phyloP scores from a whole-genome alignment of 2,113 vertebrate genomes.

The Chionodraco myersi region DNA sequence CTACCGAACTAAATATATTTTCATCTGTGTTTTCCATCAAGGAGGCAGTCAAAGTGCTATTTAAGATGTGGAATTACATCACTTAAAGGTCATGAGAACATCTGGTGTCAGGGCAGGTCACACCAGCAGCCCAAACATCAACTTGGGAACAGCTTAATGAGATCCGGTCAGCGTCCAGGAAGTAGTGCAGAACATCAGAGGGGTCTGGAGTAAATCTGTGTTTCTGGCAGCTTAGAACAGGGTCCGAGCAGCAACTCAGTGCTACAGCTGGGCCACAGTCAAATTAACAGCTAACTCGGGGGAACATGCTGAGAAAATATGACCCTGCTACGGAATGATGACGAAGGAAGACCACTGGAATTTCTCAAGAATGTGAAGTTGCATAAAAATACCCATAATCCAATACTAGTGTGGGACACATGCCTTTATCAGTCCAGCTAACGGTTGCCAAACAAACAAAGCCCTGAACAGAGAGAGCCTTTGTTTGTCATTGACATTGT shows the following conservation, averaged over 20 bases:
- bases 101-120: constrained; percentile 37
- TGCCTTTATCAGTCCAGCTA: constrained; percentile 37
- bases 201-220: constrained; percentile 40
- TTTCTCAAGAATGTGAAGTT: constrained; percentile 46
- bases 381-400: constrained; percentile 42
- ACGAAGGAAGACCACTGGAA: constrained; percentile 35
- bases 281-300: constrained; percentile 29
- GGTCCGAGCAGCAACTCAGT: constrained; percentile 35
- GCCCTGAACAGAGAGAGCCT: constrained; percentile 40
- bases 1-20: constrained; percentile 2
- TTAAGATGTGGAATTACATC: constrained; percentile 19
- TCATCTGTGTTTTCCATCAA: constrained; percentile 10
- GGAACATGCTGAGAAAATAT: constrained; percentile 50
- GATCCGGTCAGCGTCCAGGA: constrained; percentile 20
- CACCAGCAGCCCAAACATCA: constrained; percentile 26
- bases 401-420: constrained; percentile 38
- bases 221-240: constrained; percentile 46
- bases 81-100: constrained; percentile 51
- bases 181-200: constrained; percentile 2
- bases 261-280: constrained; percentile 9
- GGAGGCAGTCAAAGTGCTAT: not conserved
- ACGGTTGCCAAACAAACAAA: constrained; percentile 56
- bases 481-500: constrained; percentile 55
- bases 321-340: constrained; percentile 17
- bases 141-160: constrained; percentile 41